Evolutionary conservation across 1,140 invertebrate species (phyloP).

Genomic region (Diploscapter pachys): DNA sequence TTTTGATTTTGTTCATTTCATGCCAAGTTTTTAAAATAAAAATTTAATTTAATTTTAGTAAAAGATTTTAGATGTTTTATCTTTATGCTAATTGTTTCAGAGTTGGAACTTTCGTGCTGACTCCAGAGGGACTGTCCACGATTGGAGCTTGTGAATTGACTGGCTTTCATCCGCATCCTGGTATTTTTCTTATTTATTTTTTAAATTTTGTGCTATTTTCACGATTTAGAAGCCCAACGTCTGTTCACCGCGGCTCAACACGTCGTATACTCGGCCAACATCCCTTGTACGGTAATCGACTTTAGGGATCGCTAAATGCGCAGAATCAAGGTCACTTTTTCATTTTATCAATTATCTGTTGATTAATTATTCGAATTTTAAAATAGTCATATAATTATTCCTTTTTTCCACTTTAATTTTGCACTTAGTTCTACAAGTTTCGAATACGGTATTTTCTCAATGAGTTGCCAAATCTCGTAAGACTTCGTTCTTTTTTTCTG

Average conservation of each 20-base stretch:
- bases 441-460: no score
- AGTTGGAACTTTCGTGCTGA: constrained; percentile 5
- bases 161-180: constrained; percentile 11
- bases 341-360: no score
- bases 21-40: not conserved
- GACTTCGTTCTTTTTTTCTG: no score
- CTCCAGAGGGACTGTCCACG: constrained; percentile 1
- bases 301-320: not conserved
- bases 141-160: constrained; percentile 2
- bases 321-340: no score
- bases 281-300: not conserved
- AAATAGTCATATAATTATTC: no score
- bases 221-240: no score
- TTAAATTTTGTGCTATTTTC: not conserved
- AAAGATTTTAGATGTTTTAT: not conserved
- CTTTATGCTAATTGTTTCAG: not conserved
- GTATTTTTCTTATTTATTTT: not conserved
- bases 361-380: no score
- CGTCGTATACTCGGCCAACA: not conserved
- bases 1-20: constrained; percentile 1
- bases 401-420: no score
- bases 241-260: not conserved
- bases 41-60: not conserved
- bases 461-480: no score
- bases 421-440: no score